Conservation (phyloP, 2,888 invertebrate species). For the Eupithecia vulgata region DNA sequence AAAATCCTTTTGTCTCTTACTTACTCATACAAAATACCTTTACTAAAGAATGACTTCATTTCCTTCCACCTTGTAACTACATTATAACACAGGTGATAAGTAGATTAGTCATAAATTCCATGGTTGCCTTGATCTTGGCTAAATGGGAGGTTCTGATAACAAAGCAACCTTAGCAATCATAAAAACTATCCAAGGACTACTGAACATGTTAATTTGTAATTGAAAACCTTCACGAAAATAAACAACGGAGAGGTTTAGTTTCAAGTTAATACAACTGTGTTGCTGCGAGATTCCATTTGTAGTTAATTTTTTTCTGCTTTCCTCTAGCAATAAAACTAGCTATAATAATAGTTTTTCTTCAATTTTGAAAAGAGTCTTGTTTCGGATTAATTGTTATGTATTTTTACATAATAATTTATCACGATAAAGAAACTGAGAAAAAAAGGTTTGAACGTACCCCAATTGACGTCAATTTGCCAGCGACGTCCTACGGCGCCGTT, state of each 20-base stretch:
- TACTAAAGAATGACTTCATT: neutral
- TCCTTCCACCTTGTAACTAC: neutral
- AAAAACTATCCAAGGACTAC: neutral
- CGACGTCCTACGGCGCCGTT: too few species aligned
- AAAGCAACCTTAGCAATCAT: neutral
- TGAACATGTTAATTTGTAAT: neutral
- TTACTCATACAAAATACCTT: neutral
- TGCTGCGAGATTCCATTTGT: too few species aligned
- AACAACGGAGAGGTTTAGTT: neutral
- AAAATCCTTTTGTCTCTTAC: neutral
- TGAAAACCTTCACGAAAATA: neutral
- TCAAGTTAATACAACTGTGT: too few species aligned
- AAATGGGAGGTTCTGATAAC: neutral
- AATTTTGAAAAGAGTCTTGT: too few species aligned
- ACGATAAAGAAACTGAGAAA: too few species aligned
- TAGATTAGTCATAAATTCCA: neutral
- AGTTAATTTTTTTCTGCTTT: too few species aligned
- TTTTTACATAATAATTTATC: too few species aligned
- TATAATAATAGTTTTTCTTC: too few species aligned
- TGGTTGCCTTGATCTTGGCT: conserved; percentile 6
- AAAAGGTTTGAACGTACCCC: too few species aligned
- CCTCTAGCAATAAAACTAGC: too few species aligned
- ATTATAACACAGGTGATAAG: conserved; percentile 2
- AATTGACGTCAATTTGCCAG: too few species aligned
- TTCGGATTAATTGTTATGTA: too few species aligned